Base-by-base conservation (phyloP, 2,113 vertebrate species). In the Phrynocephalus versicolor region DNA sequence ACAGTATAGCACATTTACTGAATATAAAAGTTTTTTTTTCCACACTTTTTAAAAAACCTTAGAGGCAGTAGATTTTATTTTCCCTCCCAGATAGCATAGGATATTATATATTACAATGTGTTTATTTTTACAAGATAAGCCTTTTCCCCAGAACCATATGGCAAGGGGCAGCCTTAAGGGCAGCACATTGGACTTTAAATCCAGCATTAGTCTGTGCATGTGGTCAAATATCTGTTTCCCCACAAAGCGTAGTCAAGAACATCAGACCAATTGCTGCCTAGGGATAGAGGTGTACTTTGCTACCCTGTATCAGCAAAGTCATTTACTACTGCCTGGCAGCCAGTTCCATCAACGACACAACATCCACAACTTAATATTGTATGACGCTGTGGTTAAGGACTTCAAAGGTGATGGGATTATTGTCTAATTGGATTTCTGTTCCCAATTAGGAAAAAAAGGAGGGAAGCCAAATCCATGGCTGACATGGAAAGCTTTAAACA, bases 391-490 rank as follows among this genome's bases (percentile, higher is more conserved):
- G 23, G 78, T 60, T 85, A 0, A 37, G 3, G 60, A 27, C 87
- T 93, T 93, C 90, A 79, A 82, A 91, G 39, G 8, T 85, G 76
- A 41, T 1, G 3, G 87, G 91, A 85, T 90, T 88, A 69, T 81
- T 37, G 37, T 10, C 70, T 93, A 87, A 89, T 90, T 93, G 89
- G 91, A 83, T 94, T 92, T 87, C 93, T 95, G 93, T 89, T 91
- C 92, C 89, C 91, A 88, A 85, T 94, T 90, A 94, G 76, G 83
- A 85, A 87, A 84, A 37, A n/a, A 60, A 86, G 35, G 55, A 58
- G 37, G 67, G 72, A 82, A 89, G 83, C 33, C 80, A 30, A 62
- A 85, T 0, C 82, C 77, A 27, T 45, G 33, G 85, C 83, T 87
- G 91, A 25, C 72, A 6, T n/a, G 69, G 90, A 79, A 84, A 82